Evolutionary conservation across 2,113 vertebrate genomes (phyloP).

Genomic region (Illadopsis cleaveri): DNA sequence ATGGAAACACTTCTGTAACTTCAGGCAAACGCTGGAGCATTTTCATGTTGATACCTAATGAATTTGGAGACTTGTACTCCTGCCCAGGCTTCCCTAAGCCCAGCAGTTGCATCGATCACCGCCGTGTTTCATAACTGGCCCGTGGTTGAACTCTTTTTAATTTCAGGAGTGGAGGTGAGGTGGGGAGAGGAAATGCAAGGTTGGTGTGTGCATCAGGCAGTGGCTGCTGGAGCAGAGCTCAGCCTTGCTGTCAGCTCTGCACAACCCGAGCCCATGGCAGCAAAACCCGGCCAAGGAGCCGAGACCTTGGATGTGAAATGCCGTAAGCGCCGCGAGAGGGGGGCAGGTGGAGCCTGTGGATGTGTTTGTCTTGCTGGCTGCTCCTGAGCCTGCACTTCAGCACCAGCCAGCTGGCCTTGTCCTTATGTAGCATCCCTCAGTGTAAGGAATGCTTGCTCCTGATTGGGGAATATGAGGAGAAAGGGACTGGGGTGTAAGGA

Average conservation of each 20-base stretch:
- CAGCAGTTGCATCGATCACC: background rate
- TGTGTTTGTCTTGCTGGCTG: background rate
- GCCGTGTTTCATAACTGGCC: background rate
- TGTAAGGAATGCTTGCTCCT: background rate
- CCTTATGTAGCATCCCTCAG: background rate
- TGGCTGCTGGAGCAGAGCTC: background rate
- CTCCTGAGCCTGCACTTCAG: background rate
- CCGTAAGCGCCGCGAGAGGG: background rate
- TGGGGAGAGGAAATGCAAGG: background rate
- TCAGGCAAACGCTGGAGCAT: background rate
- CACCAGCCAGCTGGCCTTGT: background rate
- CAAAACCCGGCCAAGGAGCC: background rate
- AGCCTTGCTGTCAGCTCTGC: background rate
- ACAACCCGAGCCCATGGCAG: fast-evolving
- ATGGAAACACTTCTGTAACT: background rate
- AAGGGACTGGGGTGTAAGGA: fast-evolving
- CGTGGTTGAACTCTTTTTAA: background rate
- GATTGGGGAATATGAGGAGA: fast-evolving
- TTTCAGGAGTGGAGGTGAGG: background rate
- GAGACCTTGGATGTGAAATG: background rate
- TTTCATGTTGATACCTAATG: background rate
- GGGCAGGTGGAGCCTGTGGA: background rate
- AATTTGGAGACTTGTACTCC: background rate
- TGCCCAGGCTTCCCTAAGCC: background rate
- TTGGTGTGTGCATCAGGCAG: background rate